Conservation (phyloP, 2,797 vertebrate genomes). For the Acipenser transmontanus region DNA sequence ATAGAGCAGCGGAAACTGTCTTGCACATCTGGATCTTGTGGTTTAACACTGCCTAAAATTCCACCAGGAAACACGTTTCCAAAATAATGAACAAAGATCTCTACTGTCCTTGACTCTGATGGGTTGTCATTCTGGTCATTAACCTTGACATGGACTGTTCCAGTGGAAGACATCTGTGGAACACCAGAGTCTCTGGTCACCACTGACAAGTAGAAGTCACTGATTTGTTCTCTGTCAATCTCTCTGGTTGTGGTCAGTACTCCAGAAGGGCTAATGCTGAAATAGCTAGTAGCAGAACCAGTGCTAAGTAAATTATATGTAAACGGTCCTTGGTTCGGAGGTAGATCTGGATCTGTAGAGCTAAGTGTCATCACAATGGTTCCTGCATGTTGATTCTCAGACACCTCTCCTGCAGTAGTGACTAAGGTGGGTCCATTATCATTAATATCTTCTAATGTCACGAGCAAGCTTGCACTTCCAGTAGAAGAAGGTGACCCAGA, state of each 20-base stretch:
- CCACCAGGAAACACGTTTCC: constrained; percentile 89
- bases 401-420: constrained; percentile 71
- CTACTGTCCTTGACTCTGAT: constrained; percentile 80
- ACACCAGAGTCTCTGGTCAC: constrained; percentile 87
- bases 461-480: constrained; percentile 78
- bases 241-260: constrained; percentile 81
- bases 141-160: constrained; percentile 80
- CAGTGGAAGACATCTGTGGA: constrained; percentile 96
- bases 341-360: constrained; percentile 82
- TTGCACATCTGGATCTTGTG: constrained; percentile 84
- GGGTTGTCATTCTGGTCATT: constrained; percentile 95
- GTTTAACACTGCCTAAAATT: constrained; percentile 79
- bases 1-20: constrained; percentile 89
- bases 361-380: constrained; percentile 74
- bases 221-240: constrained; percentile 90
- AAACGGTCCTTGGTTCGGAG: constrained; percentile 93
- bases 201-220: constrained; percentile 83
- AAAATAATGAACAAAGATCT: constrained; percentile 91
- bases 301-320: constrained; percentile 77
- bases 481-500: constrained; percentile 82
- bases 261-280: constrained; percentile 78
- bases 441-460: constrained; percentile 91
- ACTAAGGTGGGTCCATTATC: constrained; percentile 88
- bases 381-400: constrained; percentile 84
- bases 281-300: constrained; percentile 81